Percentiles rank a stretch among this genome's conserved stretches.
phyloP scores from a whole-genome alignment of 2,797 vertebrate species.

The Euthynnus affinis region DNA sequence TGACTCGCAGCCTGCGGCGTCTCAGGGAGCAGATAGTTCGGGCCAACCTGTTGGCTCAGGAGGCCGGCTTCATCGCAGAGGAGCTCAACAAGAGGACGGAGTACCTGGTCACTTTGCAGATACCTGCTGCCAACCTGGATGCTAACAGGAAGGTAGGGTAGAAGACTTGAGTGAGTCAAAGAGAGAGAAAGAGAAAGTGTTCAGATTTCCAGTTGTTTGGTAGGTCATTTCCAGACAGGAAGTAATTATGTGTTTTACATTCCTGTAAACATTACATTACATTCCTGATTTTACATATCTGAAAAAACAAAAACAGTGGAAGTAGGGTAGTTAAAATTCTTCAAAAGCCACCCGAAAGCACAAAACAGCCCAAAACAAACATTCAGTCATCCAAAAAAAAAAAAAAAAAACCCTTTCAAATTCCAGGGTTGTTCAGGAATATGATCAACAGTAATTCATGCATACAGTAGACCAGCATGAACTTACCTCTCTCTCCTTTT shows the following conservation, averaged over 20 bases:
- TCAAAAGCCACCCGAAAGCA: too few relatives aligned
- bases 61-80: constrained; percentile 93
- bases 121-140: constrained; percentile 95
- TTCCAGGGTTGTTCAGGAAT: not conserved
- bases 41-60: constrained; percentile 93
- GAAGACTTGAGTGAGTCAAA: too few relatives aligned
- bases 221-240: too few relatives aligned
- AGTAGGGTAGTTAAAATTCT: too few relatives aligned
- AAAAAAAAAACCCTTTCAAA: too few relatives aligned
- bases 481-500: not conserved
- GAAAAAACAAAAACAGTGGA: too few relatives aligned
- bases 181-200: too few relatives aligned
- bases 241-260: too few relatives aligned
- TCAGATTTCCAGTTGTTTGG: too few relatives aligned
- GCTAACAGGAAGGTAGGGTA: constrained; percentile 94
- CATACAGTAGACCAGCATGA: not conserved
- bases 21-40: constrained; percentile 94
- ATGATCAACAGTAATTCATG: not conserved
- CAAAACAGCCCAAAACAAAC: not conserved
- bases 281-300: too few relatives aligned
- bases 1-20: constrained; percentile 93
- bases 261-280: too few relatives aligned
- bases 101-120: constrained; percentile 96
- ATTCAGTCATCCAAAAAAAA: not conserved
- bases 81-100: constrained; percentile 96